These are phyloP conservation scores for Euplexia lucipara DNA, from an alignment of 2,888 invertebrate genomes.

Conservation along the genomic window DNA sequence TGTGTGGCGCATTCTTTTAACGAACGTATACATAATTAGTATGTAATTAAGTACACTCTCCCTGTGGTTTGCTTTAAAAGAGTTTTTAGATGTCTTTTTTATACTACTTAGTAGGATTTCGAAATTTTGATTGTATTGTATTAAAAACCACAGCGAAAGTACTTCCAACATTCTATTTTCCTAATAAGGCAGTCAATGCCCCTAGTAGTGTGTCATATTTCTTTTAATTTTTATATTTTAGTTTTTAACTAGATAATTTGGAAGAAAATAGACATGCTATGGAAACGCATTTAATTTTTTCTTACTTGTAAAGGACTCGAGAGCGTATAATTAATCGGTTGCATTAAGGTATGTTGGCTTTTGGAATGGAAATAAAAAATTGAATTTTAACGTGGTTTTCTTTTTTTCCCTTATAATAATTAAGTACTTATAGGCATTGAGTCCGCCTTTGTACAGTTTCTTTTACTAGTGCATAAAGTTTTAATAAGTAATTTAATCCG, in stretches of 20 bases:
- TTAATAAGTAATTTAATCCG: no score
- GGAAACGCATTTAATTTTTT: conserved; percentile 86
- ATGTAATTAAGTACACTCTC: conserved; percentile 72
- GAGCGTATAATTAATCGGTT: conserved; percentile 78
- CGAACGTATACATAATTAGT: conserved; percentile 69
- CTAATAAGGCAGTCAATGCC: conserved; percentile 77
- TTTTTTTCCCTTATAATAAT: conserved; percentile 19
- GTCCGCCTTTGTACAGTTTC: no score
- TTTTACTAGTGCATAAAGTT: no score
- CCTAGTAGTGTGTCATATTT: conserved; percentile 88
- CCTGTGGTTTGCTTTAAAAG: conserved; percentile 74
- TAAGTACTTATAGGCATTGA: no score
- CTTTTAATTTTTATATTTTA: conserved; percentile 83
- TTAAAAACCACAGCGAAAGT: conserved; percentile 77
- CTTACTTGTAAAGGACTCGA: conserved; percentile 73
- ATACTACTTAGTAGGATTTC: conserved; percentile 56
- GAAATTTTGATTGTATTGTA: conserved; percentile 47
- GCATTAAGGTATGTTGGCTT: conserved; percentile 88
- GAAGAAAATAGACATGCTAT: conserved; percentile 84
- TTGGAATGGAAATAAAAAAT: conserved; percentile 87
- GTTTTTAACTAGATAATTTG: conserved; percentile 76
- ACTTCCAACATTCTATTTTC: conserved; percentile 72
- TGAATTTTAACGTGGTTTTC: conserved; percentile 66
- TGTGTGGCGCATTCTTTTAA: conserved; percentile 72
- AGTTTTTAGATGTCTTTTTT: conserved; percentile 46